Conservation (phyloP, 1,140 invertebrate genomes). For the Watersipora subatra region DNA sequence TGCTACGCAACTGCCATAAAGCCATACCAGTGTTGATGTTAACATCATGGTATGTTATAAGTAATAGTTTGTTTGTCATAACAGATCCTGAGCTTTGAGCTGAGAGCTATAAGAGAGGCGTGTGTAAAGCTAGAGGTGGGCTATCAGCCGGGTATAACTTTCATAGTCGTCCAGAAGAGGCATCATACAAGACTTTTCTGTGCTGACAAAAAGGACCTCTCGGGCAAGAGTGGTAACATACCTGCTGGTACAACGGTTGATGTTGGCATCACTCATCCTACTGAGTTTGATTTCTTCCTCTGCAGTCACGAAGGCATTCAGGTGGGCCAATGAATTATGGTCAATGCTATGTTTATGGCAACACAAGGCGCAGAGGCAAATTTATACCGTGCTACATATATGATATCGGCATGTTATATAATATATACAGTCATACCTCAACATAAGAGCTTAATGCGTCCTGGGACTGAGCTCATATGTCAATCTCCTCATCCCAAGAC, state of each 20-base stretch:
- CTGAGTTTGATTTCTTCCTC: slow-evolving; percentile 2
- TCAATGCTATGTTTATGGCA: no score
- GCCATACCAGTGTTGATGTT: background rate
- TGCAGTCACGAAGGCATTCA: slow-evolving; percentile 1
- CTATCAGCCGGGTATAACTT: slow-evolving; percentile 92
- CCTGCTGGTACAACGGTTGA: slow-evolving; percentile 93
- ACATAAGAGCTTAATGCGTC: no score
- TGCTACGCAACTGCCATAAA: background rate
- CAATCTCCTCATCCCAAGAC: no score
- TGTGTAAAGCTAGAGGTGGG: slow-evolving; percentile 89
- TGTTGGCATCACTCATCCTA: slow-evolving; percentile 92
- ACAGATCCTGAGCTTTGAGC: slow-evolving; percentile 82
- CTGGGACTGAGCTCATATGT: no score
- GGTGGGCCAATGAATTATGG: no score
- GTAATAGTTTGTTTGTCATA: no score
- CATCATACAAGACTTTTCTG: slow-evolving; percentile 89
- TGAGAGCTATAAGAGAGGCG: slow-evolving; percentile 85
- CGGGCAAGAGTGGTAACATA: slow-evolving; percentile 86
- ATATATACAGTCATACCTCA: no score
- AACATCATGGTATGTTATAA: background rate
- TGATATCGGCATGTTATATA: no score
- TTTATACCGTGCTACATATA: no score
- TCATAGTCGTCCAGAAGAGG: slow-evolving; percentile 89
- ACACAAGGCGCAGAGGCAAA: no score
- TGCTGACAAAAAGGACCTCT: slow-evolving; percentile 78